These are phyloP conservation scores for Sylvicola cinctus DNA, from an alignment of 2,888 invertebrate genomes.

Conservation along the genomic window DNA sequence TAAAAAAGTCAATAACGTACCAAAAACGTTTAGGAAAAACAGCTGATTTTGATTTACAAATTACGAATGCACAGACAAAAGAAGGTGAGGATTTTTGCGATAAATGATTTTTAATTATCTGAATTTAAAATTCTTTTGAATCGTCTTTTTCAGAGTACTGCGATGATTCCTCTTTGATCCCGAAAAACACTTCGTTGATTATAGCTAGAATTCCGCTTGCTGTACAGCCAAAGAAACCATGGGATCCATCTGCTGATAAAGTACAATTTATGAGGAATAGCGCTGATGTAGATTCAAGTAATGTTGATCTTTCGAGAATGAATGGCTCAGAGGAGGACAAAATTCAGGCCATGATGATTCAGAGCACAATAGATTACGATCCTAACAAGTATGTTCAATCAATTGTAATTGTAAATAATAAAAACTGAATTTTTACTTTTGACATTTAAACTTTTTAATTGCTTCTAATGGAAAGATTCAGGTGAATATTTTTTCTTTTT, in stretches of 20 bases:
- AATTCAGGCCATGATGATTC: constrained; percentile 92
- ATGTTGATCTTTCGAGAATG: constrained; percentile 67
- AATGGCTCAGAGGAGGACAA: constrained; percentile 94
- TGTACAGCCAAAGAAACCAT: constrained; percentile 54
- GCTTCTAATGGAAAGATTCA: too few species aligned
- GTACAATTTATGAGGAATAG: constrained; percentile 12
- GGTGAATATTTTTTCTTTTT: too few species aligned
- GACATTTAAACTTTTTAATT: background rate
- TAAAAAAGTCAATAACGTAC: constrained; percentile 85
- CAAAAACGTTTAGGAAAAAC: constrained; percentile 89
- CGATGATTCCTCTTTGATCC: constrained; percentile 77
- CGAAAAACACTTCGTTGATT: constrained; percentile 92
- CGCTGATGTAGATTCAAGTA: constrained; percentile 27
- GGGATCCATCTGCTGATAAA: constrained; percentile 34
- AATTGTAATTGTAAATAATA: background rate
- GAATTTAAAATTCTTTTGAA: background rate
- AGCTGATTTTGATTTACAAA: constrained; percentile 87
- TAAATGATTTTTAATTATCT: background rate
- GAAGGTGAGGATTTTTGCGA: constrained; percentile 45
- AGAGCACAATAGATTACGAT: constrained; percentile 92
- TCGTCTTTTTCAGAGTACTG: constrained; percentile 48
- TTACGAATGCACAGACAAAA: constrained; percentile 92
- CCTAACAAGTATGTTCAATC: constrained; percentile 67
- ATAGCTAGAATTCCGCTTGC: constrained; percentile 82
- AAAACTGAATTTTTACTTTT: too few species aligned